Evolutionary conservation across 2,113 vertebrate species (phyloP).

Genomic region (Butastur rufipennis): DNA sequence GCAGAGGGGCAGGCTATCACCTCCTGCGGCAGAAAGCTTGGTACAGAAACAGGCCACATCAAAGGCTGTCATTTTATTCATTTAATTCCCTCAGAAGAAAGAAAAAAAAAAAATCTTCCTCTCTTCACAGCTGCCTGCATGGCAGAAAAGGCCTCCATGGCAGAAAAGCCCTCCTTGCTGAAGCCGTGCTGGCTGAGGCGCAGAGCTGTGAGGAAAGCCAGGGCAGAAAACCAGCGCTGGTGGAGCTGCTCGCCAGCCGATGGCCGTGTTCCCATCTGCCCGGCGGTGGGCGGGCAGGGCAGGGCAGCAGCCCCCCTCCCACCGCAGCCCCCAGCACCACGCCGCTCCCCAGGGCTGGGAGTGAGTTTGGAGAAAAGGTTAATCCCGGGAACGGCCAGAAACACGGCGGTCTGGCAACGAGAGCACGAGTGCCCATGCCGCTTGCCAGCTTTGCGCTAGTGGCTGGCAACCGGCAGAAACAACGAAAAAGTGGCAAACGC

Average conservation of each 20-base stretch:
- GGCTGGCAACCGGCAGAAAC: not conserved
- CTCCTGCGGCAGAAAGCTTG: not conserved
- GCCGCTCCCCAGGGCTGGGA: not conserved
- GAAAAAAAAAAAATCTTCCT: not conserved
- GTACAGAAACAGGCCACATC: not conserved
- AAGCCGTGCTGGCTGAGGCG: not conserved
- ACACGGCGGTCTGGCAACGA: fast-evolving
- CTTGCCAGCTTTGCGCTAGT: not conserved
- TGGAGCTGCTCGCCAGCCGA: fast-evolving
- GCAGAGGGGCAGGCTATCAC: not conserved
- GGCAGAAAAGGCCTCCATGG: not conserved
- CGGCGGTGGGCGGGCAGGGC: not conserved
- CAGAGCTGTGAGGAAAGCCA: not conserved
- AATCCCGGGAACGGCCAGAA: not conserved
- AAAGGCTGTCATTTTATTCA: not conserved
- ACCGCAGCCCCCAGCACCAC: not conserved
- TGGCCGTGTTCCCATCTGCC: not conserved
- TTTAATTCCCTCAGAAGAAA: not conserved
- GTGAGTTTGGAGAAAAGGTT: not conserved
- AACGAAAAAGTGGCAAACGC: not conserved
- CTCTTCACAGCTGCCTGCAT: not conserved
- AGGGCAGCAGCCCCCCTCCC: not conserved
- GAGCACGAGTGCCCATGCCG: fast-evolving
- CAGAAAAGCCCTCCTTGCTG: not conserved
- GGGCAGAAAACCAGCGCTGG: not conserved